Conservation (phyloP, 2,113 vertebrate species). For the Heptranchias perlo region DNA sequence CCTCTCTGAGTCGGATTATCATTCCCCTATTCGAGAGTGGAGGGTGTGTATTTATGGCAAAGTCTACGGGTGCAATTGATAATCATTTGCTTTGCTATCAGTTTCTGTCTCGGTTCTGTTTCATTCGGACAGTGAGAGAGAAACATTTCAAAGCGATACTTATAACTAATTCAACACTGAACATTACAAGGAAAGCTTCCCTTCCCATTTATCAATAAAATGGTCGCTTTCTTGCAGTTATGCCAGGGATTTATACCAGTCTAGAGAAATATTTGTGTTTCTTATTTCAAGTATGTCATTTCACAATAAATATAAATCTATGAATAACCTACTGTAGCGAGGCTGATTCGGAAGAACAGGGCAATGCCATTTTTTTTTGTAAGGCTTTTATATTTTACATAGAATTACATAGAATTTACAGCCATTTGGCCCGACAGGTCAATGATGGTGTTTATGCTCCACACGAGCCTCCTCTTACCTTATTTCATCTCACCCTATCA, state of each 20-base stretch:
- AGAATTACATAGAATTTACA: background rate
- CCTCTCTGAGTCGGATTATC: background rate
- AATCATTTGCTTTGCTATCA: conserved; percentile 29
- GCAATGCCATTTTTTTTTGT: too few species aligned
- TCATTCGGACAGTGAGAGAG: background rate
- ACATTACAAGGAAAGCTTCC: background rate
- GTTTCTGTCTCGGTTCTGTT: conserved; percentile 6
- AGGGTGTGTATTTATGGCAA: too few species aligned
- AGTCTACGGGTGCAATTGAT: background rate
- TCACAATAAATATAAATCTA: conserved; percentile 12
- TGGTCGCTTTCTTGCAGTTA: background rate
- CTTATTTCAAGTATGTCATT: conserved; percentile 12
- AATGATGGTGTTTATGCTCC: background rate
- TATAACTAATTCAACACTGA: conserved; percentile 31
- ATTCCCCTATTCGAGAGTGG: background rate
- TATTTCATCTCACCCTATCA: background rate
- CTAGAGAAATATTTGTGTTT: conserved; percentile 23
- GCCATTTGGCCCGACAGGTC: background rate
- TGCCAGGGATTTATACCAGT: background rate
- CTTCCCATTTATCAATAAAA: conserved; percentile 24
- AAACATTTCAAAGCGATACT: conserved; percentile 18
- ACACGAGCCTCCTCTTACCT: background rate
- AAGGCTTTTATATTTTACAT: background rate
- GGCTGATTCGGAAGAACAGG: background rate
- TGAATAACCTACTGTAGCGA: background rate